These are phyloP conservation scores for Amblyraja radiata DNA, from an alignment of 2,797 vertebrate species.

Conservation along the genomic window DNA sequence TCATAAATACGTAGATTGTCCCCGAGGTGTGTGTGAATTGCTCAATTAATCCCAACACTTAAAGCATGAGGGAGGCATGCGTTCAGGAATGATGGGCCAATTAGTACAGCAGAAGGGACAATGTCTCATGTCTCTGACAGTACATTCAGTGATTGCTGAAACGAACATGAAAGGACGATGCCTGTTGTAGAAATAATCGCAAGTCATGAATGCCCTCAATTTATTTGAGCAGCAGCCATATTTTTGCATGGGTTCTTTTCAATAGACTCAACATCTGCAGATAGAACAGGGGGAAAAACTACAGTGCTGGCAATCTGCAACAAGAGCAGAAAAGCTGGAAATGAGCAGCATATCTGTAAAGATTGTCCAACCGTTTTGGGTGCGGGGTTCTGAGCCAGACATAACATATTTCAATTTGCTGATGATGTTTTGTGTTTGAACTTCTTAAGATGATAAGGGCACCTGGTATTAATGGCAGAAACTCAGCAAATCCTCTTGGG, in stretches of 20 bases:
- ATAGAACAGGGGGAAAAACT: background rate
- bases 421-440: background rate
- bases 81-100: background rate
- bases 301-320: background rate
- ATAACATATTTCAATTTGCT: background rate
- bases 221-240: background rate
- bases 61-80: background rate
- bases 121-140: background rate
- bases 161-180: background rate
- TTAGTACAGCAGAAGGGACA: background rate
- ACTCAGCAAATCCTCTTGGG: background rate
- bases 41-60: background rate
- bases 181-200: background rate
- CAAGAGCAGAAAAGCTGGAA: background rate
- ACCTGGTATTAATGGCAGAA: conserved; percentile 2
- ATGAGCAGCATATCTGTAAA: background rate
- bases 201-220: background rate
- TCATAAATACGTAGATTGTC: conserved; percentile 20
- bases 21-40: background rate
- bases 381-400: background rate
- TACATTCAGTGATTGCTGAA: background rate
- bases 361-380: background rate
- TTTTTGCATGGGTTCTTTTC: background rate
- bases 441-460: background rate
- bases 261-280: background rate